Evolutionary conservation across 2,797 vertebrate species (phyloP).

Genomic region (Thunnus albacares): DNA sequence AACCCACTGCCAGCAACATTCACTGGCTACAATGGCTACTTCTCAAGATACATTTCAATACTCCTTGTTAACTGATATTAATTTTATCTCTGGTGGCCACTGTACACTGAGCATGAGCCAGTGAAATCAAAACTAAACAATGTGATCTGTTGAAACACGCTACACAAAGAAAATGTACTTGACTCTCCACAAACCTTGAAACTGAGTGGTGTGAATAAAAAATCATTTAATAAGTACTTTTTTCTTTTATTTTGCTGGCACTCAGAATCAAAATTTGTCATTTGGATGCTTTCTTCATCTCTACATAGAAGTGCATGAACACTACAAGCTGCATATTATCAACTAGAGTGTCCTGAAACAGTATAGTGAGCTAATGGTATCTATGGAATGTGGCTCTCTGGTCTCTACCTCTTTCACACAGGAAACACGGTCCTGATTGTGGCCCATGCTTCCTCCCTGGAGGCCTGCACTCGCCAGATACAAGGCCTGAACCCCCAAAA

Average conservation of each 20-base stretch:
- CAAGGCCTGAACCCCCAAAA: conserved; percentile 96
- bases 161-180: conserved; percentile 3
- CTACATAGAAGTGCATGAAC: neutral
- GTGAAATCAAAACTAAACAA: conserved; percentile 14
- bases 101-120: neutral
- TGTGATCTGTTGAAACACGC: neutral
- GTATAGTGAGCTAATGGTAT: conserved; percentile 47
- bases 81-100: neutral
- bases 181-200: neutral
- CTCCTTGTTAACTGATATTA: neutral
- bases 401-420: conserved; percentile 80
- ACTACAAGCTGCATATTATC: conserved; percentile 22
- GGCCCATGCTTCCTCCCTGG: conserved; percentile 97
- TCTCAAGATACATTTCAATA: neutral
- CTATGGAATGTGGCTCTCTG: conserved; percentile 55
- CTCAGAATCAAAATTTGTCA: too few relatives aligned
- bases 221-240: too few relatives aligned
- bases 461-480: conserved; percentile 98
- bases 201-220: neutral
- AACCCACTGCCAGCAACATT: neutral
- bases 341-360: conserved; percentile 7
- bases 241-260: neutral
- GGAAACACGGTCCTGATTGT: conserved; percentile 97
- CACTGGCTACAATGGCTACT: neutral
- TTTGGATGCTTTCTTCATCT: neutral